Evolutionary conservation across 2,888 invertebrate genomes (phyloP), one percentile per base, ranked within the genome.

Genomic region (Cheiracanthium punctorium): DNA sequence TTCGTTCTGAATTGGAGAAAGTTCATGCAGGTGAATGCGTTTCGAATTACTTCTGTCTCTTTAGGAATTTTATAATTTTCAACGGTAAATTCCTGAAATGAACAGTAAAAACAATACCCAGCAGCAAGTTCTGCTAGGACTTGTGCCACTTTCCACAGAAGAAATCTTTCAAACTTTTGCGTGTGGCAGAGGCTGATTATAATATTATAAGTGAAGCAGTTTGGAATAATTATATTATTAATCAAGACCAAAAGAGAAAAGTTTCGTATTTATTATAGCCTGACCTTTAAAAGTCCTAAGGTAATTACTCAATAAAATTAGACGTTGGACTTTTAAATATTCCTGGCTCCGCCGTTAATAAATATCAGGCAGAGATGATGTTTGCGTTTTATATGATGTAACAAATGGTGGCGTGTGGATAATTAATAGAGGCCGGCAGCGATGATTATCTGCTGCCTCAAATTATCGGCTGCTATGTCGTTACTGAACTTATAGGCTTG

Each of bases 251-350:
- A 32, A 58, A 73, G 58, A 69, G 76, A 72, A 85, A 85, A 85
- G 79, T 85, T 85, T 79, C 79, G 79, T 85, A 85, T 85, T 85
- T 85, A 85, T 85, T 85, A 85, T 69, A 24, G 37, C 69, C 52
- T 85, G 84, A 85, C 84, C 84, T 85, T 85, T 79, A 79, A 85
- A 79, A 70, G 73, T 73, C 32, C 30, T 37, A 24, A 69, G 84
- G 79, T 74, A 79, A 85, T 85, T 85, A 85, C 79, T 85, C 79
- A 85, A 85, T 85, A 79, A 85, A 79, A 85, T 79, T 85, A 73
- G 84, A 73, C 69, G 84, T 73, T 69, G 69, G 73, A 85, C 79
- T 79, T 79, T 85, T 79, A 74, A 52, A 74, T 79, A 24, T 58
- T 58, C 58, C 20, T 5, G 17, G 58, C 58, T 58, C 58, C 24